Evolutionary conservation across 2,113 vertebrate species (phyloP).

Genomic region (Puntigrus tetrazona): DNA sequence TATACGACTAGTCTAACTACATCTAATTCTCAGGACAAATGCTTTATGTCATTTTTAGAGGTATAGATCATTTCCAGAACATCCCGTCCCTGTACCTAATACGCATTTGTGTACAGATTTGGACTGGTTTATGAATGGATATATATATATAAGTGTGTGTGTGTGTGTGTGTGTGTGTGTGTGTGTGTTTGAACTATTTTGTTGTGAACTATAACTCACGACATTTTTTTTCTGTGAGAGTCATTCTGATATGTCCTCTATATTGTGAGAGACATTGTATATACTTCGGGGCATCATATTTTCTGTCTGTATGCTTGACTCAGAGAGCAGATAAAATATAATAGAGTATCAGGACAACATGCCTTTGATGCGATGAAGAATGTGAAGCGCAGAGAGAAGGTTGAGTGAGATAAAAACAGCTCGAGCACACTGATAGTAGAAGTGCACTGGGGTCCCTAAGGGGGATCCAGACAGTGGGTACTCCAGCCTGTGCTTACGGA

Average conservation of each 20-base stretch:
- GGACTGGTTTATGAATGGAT: no score
- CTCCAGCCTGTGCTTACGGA: neutral
- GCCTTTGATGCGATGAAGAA: neutral
- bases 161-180: no score
- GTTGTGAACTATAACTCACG: neutral
- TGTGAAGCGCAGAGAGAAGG: neutral
- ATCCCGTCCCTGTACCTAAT: no score
- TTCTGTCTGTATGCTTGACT: conserved; percentile 11
- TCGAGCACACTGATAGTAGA: neutral
- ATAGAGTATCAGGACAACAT: conserved; percentile 2
- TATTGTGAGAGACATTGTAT: neutral
- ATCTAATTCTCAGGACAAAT: neutral
- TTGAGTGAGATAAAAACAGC: conserved; percentile 8
- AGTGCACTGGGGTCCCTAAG: conserved; percentile 3
- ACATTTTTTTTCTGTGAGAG: neutral
- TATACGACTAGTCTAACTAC: neutral
- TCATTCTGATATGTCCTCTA: neutral
- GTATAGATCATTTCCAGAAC: no score
- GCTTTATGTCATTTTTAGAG: neutral
- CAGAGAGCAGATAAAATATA: conserved; percentile 12
- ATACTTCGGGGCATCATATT: neutral
- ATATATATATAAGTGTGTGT: no score
- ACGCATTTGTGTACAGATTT: no score
- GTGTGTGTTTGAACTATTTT: no score
- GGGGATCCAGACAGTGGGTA: neutral